Evolutionary conservation across 53 echinoderm and acorn worm species (phyloP).

Genomic region (Actinopyga echinites): DNA sequence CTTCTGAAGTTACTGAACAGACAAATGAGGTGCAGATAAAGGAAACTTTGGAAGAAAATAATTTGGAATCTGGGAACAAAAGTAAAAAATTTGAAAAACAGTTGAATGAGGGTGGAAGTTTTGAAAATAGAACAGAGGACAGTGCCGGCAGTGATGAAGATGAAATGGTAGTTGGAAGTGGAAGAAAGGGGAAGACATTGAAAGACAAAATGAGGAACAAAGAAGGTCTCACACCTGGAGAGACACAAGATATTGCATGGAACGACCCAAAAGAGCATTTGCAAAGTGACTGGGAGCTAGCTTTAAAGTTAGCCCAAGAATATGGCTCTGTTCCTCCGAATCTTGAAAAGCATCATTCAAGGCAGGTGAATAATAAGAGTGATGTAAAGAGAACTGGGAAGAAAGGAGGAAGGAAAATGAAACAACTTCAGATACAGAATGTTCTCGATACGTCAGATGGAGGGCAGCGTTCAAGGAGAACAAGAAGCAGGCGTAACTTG

Average conservation of each 20-base stretch:
- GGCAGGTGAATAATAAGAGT: not conserved
- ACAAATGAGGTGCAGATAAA: no score
- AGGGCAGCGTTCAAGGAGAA: not conserved
- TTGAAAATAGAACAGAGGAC: no score
- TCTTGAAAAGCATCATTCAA: constrained; percentile 17
- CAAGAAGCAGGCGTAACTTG: not conserved
- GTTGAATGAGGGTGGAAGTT: not conserved
- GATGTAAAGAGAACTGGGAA: not conserved
- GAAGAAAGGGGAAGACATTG: not conserved
- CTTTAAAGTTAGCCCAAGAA: constrained; percentile 77
- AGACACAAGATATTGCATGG: not conserved
- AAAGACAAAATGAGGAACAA: constrained; percentile 9
- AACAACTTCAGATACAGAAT: constrained; percentile 31
- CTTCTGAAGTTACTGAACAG: no score
- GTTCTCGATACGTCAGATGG: not conserved
- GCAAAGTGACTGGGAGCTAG: constrained; percentile 94
- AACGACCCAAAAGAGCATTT: constrained; percentile 41
- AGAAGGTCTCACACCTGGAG: constrained; percentile 1
- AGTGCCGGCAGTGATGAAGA: not conserved
- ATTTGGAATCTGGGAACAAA: no score
- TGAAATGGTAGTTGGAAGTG: not conserved
- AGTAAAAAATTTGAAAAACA: no score
- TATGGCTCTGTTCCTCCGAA: constrained; percentile 83
- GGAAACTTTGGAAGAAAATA: no score
- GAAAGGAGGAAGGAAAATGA: not conserved